Evolutionary conservation across 2,113 vertebrate genomes (phyloP).

Genomic region (Clupea harengus): DNA sequence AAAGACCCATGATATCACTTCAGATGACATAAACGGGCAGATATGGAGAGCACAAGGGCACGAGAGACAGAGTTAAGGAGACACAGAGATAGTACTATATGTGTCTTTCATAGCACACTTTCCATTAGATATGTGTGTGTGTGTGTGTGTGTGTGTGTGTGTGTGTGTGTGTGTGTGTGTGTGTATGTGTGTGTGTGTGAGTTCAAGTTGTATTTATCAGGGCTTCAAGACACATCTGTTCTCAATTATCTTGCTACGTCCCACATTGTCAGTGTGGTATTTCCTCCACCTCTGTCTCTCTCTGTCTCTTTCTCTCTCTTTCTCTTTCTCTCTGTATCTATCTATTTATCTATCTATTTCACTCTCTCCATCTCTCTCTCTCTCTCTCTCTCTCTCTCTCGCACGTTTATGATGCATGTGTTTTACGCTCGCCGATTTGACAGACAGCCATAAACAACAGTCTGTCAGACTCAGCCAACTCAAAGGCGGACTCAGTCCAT

Average conservation of each 20-base stretch:
- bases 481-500: background rate
- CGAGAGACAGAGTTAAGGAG: background rate
- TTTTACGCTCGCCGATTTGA: background rate
- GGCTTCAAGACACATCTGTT: constrained; percentile 68
- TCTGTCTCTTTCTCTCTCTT: constrained; percentile 29
- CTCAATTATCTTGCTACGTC: constrained; percentile 72
- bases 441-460: constrained; percentile 19
- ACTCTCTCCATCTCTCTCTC: constrained; percentile 28
- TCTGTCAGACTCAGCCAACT: constrained; percentile 7
- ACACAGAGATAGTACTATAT: background rate
- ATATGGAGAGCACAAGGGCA: background rate
- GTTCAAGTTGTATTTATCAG: constrained; percentile 16
- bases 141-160: constrained; percentile 6
- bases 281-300: constrained; percentile 63
- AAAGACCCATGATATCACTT: constrained; percentile 25
- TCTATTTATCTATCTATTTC: constrained; percentile 40
- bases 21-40: constrained; percentile 4
- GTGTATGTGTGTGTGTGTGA: background rate
- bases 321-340: constrained; percentile 3
- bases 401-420: background rate
- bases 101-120: background rate
- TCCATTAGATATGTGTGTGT: background rate
- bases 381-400: background rate
- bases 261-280: constrained; percentile 77
- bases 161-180: background rate